Percentiles rank a stretch among this genome's conserved stretches.
These are phyloP conservation scores for Drosophila flavopinicola DNA, from an alignment of 2,888 invertebrate species.

Conservation along the genomic window DNA sequence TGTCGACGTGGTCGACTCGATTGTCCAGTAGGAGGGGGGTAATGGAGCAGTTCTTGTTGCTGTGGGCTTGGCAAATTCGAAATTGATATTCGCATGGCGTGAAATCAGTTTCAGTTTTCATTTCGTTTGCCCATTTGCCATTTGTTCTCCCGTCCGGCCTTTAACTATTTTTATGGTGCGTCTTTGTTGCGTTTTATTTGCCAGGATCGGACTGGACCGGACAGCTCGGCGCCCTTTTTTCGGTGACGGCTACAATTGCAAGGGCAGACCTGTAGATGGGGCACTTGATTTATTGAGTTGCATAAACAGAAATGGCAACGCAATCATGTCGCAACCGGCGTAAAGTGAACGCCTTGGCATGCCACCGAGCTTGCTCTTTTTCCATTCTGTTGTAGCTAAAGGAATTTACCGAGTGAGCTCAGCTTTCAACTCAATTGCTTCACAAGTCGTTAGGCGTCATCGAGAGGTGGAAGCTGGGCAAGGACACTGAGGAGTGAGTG, in stretches of 20 bases:
- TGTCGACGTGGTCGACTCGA: slow-evolving; percentile 8
- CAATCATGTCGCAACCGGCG: slow-evolving; percentile 79
- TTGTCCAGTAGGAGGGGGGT: slow-evolving; percentile 11
- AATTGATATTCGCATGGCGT: slow-evolving; percentile 82
- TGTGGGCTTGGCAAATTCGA: slow-evolving; percentile 76
- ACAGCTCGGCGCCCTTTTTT: slow-evolving; percentile 41
- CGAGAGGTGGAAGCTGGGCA: slow-evolving; percentile 43
- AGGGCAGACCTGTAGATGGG: slow-evolving; percentile 28
- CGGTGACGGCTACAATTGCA: slow-evolving; percentile 45
- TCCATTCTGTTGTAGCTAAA: slow-evolving; percentile 10
- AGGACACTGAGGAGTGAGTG: not conserved
- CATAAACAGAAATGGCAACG: slow-evolving; percentile 83
- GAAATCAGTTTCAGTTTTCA: slow-evolving; percentile 68
- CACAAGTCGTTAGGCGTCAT: slow-evolving; percentile 81
- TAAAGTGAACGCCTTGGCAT: slow-evolving; percentile 54
- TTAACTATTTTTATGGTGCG: slow-evolving; percentile 61
- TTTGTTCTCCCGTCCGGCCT: slow-evolving; percentile 29
- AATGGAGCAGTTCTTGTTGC: slow-evolving; percentile 27
- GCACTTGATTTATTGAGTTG: slow-evolving; percentile 83
- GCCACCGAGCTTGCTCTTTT: slow-evolving; percentile 11
- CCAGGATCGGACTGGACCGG: slow-evolving; percentile 21
- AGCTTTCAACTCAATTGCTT: slow-evolving; percentile 80
- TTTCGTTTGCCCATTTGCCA: slow-evolving; percentile 58
- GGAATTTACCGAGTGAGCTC: slow-evolving; percentile 68
- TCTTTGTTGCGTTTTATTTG: slow-evolving; percentile 61